Percentiles rank a stretch among this genome's conserved stretches.
These are phyloP conservation scores for Mycetomoellerius zeteki DNA, from an alignment of 1,140 invertebrate species.

Conservation along the genomic window DNA sequence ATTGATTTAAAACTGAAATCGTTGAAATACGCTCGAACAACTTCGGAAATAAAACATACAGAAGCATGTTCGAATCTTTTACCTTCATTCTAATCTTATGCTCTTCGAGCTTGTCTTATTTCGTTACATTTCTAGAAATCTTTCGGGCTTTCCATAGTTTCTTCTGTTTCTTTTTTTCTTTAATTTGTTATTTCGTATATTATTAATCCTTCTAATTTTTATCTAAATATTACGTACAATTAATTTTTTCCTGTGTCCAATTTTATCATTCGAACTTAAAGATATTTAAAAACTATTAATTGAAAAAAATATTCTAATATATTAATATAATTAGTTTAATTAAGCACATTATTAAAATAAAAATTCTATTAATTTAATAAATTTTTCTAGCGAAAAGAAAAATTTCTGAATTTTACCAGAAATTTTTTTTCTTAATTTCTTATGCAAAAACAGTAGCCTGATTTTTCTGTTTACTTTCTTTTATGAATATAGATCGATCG, in stretches of 20 bases:
- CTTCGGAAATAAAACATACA: slow-evolving; percentile 16
- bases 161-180: neutral
- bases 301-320: neutral
- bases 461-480: slow-evolving; percentile 11
- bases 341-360: neutral
- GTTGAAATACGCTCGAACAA: neutral
- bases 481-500: slow-evolving; percentile 20
- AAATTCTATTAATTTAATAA: slow-evolving; percentile 8
- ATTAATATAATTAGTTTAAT: neutral
- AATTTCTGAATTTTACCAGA: neutral
- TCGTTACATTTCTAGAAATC: neutral
- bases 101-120: neutral
- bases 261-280: neutral
- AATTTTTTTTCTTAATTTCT: neutral
- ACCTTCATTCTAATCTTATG: neutral
- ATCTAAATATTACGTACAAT: neutral
- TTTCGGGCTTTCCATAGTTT: neutral
- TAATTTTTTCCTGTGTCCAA: neutral
- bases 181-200: neutral
- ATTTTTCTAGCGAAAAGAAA: neutral
- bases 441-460: neutral
- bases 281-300: neutral
- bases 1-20: neutral
- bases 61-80: neutral
- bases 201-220: slow-evolving; percentile 2